phyloP scores from a whole-genome alignment of 92 coral and sea anemone genomes.

The Epizoanthus fatuus region DNA sequence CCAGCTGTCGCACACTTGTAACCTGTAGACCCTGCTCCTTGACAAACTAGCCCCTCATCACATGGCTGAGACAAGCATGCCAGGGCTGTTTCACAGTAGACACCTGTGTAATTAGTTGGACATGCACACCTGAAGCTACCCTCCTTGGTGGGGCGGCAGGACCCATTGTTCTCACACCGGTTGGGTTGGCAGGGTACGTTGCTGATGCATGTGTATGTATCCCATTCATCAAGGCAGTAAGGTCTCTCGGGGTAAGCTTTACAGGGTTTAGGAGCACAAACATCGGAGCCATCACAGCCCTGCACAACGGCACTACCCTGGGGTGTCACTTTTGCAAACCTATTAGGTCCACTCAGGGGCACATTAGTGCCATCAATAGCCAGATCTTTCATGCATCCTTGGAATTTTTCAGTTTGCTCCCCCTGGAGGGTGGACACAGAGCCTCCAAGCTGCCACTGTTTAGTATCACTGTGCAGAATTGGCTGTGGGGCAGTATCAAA shows the following conservation, averaged over 20 bases:
- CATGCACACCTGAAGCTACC: conserved; percentile 74
- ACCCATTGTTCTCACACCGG: conserved; percentile 78
- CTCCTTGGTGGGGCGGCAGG: conserved; percentile 82
- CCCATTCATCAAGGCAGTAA: conserved; percentile 95
- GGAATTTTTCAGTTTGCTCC: conserved; percentile 59
- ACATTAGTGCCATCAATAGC: conserved; percentile 79
- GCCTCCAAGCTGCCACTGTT: conserved; percentile 90
- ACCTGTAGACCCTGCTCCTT: conserved; percentile 39
- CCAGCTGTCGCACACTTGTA: conserved; percentile 39
- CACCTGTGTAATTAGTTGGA: conserved; percentile 69
- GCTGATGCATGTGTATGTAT: conserved; percentile 83
- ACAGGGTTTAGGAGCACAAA: conserved; percentile 84
- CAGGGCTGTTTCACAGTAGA: conserved; percentile 54
- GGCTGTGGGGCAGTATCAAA: conserved; percentile 74
- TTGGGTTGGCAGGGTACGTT: conserved; percentile 77
- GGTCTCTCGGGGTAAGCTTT: conserved; percentile 56
- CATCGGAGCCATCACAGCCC: conserved; percentile 87
- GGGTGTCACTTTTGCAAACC: conserved; percentile 72
- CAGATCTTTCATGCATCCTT: conserved; percentile 91
- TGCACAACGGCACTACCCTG: conserved; percentile 73
- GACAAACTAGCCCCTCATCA: conserved; percentile 33
- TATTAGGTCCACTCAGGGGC: conserved; percentile 88
- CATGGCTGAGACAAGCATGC: conserved; percentile 59
- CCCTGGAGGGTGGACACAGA: conserved; percentile 43
- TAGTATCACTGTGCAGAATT: conserved; percentile 78